phyloP scores from a whole-genome alignment of 2,113 vertebrate species.

The Miniopterus natalensis region DNA sequence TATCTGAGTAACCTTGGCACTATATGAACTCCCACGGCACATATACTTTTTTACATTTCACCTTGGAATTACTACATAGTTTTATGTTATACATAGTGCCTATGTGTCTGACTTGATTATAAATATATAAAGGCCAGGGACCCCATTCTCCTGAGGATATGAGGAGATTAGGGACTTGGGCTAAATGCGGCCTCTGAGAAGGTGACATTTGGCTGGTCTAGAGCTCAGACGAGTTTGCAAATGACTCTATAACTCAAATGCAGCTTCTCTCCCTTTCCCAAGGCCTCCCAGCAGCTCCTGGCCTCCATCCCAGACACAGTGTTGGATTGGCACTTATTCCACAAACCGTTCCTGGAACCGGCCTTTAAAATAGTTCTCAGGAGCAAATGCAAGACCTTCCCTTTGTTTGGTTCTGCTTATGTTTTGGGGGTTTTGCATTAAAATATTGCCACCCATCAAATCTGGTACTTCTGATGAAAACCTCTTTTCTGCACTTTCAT shows the following conservation, averaged over 20 bases:
- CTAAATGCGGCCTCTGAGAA: conserved; percentile 34
- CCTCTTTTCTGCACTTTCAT: not conserved
- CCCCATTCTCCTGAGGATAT: not conserved
- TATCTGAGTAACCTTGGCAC: not conserved
- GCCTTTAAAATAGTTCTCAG: conserved; percentile 51
- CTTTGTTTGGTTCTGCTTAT: conserved; percentile 68
- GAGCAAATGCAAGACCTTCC: conserved; percentile 56
- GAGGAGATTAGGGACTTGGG: not conserved
- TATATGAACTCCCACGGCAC: not conserved
- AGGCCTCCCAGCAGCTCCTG: conserved; percentile 64
- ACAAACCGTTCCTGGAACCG: conserved; percentile 53
- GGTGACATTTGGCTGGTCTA: conserved; percentile 69
- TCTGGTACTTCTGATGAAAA: not conserved
- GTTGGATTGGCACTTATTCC: conserved; percentile 51
- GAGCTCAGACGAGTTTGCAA: conserved; percentile 58
- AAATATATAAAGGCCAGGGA: not conserved
- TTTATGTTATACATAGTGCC: too few relatives aligned
- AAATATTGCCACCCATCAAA: conserved; percentile 45
- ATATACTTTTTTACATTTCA: not conserved
- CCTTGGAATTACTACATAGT: not conserved
- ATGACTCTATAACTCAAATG: conserved; percentile 71
- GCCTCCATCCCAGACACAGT: conserved; percentile 72
- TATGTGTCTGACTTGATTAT: not conserved
- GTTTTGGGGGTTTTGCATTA: not conserved
- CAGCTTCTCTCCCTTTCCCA: not conserved